A percentile compares a stretch with the other conserved stretches of the same genome.
phyloP scores from a whole-genome alignment of 2,797 vertebrate species.

The Bradypus variegatus region DNA sequence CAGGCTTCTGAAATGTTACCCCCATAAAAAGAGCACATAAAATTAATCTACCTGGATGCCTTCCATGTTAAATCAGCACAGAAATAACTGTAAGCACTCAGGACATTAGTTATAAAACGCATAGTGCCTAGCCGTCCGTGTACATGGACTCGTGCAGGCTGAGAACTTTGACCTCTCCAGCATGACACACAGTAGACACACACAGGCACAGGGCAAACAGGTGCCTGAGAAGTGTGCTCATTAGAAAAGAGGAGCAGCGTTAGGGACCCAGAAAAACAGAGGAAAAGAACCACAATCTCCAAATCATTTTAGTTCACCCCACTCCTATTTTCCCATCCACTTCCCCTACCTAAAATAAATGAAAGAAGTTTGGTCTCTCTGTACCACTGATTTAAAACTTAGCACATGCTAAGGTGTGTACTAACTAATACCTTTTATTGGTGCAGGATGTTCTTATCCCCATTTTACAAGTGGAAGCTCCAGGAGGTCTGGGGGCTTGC shows the following conservation, averaged over 20 bases:
- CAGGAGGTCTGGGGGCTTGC: background rate
- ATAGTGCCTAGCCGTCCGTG: constrained; percentile 57
- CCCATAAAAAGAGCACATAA: constrained; percentile 68
- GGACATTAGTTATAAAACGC: constrained; percentile 59
- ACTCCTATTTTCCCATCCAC: rapidly evolving
- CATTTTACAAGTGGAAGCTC: background rate
- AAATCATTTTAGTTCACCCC: background rate
- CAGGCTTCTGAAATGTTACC: constrained; percentile 70
- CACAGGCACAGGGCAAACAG: background rate
- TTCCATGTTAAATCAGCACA: constrained; percentile 68
- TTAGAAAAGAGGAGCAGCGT: constrained; percentile 24
- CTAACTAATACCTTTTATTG: rapidly evolving
- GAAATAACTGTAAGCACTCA: constrained; percentile 66
- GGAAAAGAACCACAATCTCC: rapidly evolving
- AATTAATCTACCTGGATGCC: constrained; percentile 71
- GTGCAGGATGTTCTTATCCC: background rate
- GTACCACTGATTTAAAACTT: background rate
- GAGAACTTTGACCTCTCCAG: constrained; percentile 18
- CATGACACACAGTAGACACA: background rate
- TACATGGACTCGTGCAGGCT: constrained; percentile 46
- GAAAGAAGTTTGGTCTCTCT: background rate
- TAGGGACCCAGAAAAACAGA: background rate
- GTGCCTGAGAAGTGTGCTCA: constrained; percentile 43
- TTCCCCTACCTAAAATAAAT: background rate
- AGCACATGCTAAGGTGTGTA: rapidly evolving